Evolutionary conservation across 2,113 vertebrate species (phyloP), one percentile per base, ranked within the genome.

Genomic region (Xenopus laevis): DNA sequence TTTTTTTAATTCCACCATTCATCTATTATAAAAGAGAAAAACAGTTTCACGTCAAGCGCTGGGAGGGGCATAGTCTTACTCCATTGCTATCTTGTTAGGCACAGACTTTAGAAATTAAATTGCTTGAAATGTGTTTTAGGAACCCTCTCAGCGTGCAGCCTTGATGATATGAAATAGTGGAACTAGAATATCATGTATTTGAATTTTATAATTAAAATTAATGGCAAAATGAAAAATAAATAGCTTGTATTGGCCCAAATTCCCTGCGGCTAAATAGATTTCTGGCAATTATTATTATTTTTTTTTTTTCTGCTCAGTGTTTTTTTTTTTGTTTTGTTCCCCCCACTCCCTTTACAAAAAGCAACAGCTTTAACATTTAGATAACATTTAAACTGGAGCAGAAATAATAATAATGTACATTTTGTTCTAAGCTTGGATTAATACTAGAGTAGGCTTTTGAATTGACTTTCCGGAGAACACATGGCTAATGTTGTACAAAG

Each of bases 121-220:
- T 87, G 81, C 84, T 86, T 86, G 81, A 87, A 89, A 86, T 80
- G 66, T 52, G 71, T 45, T 82, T 89, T 83, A 79, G 84, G 79
- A 86, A 85, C 57, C 63, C 72, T 88, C 80, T 86, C 18, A 8
- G 81, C 64, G 79, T 83, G 84, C 63, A 79, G 82, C 80, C 79
- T 76, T 76, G 73, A 79, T 80, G 81, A 76, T 82, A 86, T 78
- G 71, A 85, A 89, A 81, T 78, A 85, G 88, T 88, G 85, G 88
- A 89, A 72, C 72, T 83, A 66, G 58, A 86, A 77, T 72, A 79
- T 85, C 86, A 87, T 84, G 81, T 72, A 84, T 84, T 83, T 80
- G 78, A 86, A 84, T 89, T 84, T 79, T 81, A 78, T 86, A 89
- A 89, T 89, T 87, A 89, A 89, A 89, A 89, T 88, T 82, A 87